phyloP scores from a whole-genome alignment of 2,888 invertebrate species.

The Sericinus montela region DNA sequence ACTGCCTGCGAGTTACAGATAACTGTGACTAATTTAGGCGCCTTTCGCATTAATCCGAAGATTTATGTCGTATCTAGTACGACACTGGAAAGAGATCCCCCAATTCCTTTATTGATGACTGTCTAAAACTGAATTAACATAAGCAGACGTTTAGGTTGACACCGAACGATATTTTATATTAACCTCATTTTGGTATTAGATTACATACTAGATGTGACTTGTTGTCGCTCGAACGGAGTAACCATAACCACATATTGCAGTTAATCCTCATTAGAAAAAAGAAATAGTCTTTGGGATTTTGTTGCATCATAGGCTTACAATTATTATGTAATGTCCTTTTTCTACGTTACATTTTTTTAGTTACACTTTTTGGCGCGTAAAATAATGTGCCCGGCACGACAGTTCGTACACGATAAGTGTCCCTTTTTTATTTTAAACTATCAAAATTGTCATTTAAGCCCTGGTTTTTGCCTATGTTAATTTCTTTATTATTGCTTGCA shows the following conservation, averaged over 20 bases:
- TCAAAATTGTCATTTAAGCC: too few species aligned
- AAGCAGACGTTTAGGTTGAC: constrained; percentile 7
- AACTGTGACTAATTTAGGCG: constrained; percentile 19
- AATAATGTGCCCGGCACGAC: too few species aligned
- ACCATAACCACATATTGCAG: constrained; percentile 2
- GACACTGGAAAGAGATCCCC: constrained; percentile 4
- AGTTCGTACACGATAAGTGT: too few species aligned
- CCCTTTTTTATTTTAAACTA: too few species aligned
- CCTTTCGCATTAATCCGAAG: constrained; percentile 15
- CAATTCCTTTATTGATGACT: constrained; percentile 18
- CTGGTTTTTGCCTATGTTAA: too few species aligned
- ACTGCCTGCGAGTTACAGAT: constrained; percentile 12
- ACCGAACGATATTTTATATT: constrained; percentile 3
- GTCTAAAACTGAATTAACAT: constrained; percentile 5
- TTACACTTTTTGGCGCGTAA: too few species aligned
- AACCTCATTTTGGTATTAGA: constrained; percentile 9
- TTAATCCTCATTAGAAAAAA: constrained; percentile 5
- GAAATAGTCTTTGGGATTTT: background rate
- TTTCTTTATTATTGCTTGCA: too few species aligned
- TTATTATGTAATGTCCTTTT: too few species aligned
- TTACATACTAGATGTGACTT: constrained; percentile 12
- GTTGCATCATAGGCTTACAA: background rate
- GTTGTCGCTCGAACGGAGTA: constrained; percentile 2
- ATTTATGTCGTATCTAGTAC: constrained; percentile 9
- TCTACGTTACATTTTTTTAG: too few species aligned